Base-by-base conservation (phyloP, 2,113 vertebrate genomes). In the Mastomys coucha region DNA sequence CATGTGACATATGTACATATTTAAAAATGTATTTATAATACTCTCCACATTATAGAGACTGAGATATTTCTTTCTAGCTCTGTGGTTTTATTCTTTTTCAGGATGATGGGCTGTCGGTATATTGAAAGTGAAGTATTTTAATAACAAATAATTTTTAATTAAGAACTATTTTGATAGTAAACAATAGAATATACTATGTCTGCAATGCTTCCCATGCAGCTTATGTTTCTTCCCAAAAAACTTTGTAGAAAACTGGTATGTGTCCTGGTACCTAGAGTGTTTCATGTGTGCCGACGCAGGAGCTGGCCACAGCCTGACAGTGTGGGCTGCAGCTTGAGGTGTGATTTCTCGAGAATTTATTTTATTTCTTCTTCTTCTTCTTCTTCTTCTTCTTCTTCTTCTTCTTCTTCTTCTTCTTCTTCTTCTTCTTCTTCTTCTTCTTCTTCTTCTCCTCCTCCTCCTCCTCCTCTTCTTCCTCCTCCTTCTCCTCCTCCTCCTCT, bases 71-170 rank as follows among this genome's bases (percentile, higher is more conserved):
- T 82, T 77, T 70, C 42, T 45, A 96, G 20, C 22, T 87, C n/a
- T 72, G 45, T 56, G 84, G 33, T 80, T 95, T 81, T 85, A 7
- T 85, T 89, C 33, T 91, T 78, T 94, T 88, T 65, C 81, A 36
- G 56, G 12, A 60, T 42, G 72, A 89, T 36, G 56, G 49, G 73
- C 4, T 67, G 33, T 70, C 10, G 20, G 33, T 6, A 0, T 24
- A 78, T 24, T 10, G 85, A 95, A 92, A 81, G 77, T 10, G 4
- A 58, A 26, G 63, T 78, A 88, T 77, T 97, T 60, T 4, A 39
- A 26, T 8, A 82, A 58, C 24, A n/a, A n/a, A 22, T 0, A 60
- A 82, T 12, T 60, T 56, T 82, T 39, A 39, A 39, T 39, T 58
- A 58, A 58, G 58, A 58, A 7, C 4, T 4, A 39, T 39, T 60